These are phyloP conservation scores for Raja brachyura DNA, from an alignment of 2,113 vertebrate species.

Conservation along the genomic window DNA sequence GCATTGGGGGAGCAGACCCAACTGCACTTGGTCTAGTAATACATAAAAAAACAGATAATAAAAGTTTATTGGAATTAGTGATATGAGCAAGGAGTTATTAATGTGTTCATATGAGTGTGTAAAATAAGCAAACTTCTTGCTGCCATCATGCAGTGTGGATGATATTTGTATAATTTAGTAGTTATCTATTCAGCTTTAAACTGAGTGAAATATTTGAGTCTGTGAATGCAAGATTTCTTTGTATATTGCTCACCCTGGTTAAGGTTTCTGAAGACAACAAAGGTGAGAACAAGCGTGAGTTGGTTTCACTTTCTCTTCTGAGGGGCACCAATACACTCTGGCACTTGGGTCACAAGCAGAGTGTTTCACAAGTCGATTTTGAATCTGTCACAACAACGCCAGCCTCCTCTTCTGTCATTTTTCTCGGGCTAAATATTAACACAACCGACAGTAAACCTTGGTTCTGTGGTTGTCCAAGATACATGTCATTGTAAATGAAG, in stretches of 20 bases:
- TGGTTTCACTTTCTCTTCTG: neutral
- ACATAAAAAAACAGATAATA: neutral
- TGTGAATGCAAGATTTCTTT: neutral
- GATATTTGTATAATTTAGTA: neutral
- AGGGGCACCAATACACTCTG: neutral
- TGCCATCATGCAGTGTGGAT: neutral
- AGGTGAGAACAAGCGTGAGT: neutral
- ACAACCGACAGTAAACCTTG: neutral
- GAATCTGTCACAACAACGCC: neutral
- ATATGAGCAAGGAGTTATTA: neutral
- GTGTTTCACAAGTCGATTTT: neutral
- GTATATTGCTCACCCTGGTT: neutral
- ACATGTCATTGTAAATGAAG: neutral
- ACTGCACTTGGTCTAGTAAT: no score
- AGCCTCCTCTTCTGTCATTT: neutral
- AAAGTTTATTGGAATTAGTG: neutral
- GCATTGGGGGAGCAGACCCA: no score
- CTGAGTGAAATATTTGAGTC: neutral
- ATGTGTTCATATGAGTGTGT: neutral
- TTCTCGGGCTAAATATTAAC: conserved; percentile 11
- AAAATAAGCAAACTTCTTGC: neutral
- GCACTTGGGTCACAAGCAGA: neutral
- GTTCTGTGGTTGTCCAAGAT: conserved; percentile 3
- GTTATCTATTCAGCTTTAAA: neutral
- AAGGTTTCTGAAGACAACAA: neutral